Conservation (phyloP, 2,113 vertebrate genomes). For the Lepisosteus oculatus region DNA sequence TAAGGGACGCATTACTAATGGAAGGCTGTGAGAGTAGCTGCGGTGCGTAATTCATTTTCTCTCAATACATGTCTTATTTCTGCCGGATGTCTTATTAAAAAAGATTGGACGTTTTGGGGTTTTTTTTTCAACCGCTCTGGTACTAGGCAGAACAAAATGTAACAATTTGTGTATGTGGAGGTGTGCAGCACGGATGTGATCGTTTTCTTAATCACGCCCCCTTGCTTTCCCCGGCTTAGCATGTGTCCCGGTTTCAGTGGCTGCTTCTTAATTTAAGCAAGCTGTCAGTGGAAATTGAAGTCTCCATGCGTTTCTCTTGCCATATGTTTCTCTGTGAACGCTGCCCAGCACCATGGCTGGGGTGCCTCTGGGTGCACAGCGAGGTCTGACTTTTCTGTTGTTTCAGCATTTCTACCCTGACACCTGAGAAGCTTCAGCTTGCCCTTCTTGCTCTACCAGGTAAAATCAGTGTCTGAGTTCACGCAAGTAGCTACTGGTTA, state of each 20-base stretch:
- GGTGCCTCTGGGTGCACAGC: background rate
- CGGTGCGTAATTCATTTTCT: too few species aligned
- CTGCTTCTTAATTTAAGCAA: constrained; percentile 4
- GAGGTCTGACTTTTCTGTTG: background rate
- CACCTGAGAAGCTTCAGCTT: background rate
- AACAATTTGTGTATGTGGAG: background rate
- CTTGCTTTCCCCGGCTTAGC: background rate
- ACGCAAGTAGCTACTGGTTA: background rate
- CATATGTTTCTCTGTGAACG: background rate
- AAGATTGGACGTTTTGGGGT: background rate
- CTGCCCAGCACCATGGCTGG: background rate
- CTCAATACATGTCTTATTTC: too few species aligned
- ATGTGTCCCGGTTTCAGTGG: constrained; percentile 3
- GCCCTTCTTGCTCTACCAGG: background rate
- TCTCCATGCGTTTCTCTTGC: background rate
- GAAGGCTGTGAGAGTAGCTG: too few species aligned
- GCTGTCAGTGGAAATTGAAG: constrained; percentile 2
- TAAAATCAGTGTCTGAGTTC: background rate
- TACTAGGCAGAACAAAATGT: background rate
- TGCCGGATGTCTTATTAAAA: background rate
- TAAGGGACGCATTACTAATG: too few species aligned
- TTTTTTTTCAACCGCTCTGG: background rate
- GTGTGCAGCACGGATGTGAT: background rate
- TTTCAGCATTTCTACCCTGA: background rate
- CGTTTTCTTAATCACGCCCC: background rate